These are phyloP conservation scores for Noctua janthina DNA, from an alignment of 2,888 invertebrate species.

Conservation along the genomic window DNA sequence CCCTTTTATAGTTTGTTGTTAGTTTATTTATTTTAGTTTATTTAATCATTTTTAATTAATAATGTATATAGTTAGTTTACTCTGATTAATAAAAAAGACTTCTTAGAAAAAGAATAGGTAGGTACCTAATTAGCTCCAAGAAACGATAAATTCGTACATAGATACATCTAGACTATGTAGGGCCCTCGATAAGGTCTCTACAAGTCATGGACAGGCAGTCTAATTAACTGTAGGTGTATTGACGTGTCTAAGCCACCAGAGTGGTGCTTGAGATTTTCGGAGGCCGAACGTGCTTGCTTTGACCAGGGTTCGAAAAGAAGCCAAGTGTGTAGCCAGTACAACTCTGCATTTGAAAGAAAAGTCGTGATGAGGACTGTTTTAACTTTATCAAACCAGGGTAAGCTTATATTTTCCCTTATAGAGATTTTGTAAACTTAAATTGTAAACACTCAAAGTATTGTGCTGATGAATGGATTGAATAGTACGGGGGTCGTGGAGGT, in stretches of 20 bases:
- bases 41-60: too few species aligned
- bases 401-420: neutral
- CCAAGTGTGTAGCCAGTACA: neutral
- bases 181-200: conserved; percentile 44
- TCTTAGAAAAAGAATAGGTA: neutral
- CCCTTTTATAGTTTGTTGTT: too few species aligned
- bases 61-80: too few species aligned
- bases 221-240: conserved; percentile 55
- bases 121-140: conserved; percentile 7
- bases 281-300: conserved; percentile 48
- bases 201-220: conserved; percentile 49
- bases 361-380: neutral
- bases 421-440: neutral
- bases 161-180: conserved; percentile 25
- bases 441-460: neutral
- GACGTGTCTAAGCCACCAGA: conserved; percentile 40
- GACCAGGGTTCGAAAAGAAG: conserved; percentile 18
- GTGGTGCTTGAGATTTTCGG: conserved; percentile 47
- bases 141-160: conserved; percentile 1
- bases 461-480: too few species aligned
- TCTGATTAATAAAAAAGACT: too few species aligned
- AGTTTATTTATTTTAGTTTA: too few species aligned
- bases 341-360: neutral
- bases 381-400: too few species aligned
- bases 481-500: too few species aligned